Base-by-base conservation (phyloP, 2,888 invertebrate genomes). In the Drosophila merina region DNA sequence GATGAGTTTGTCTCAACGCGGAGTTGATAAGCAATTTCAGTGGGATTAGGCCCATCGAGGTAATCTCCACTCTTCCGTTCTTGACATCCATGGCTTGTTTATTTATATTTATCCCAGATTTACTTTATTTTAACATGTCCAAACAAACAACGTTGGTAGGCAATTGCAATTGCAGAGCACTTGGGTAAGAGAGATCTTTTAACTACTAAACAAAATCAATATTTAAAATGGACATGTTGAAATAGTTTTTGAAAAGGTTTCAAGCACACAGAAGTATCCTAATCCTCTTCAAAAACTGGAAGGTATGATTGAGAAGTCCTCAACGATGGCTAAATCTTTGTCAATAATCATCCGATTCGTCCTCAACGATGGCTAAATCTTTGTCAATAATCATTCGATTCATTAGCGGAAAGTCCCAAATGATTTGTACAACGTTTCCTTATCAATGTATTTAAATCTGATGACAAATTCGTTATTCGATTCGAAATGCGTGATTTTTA, bases 101-200 rank as follows among this genome's bases (percentile, higher is more conserved):
- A 54, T 33, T 54, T 68, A 49, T 28, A 70, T 40, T 12, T 51
- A 51, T 38, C 38, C 20, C 45, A 8, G 36, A 20, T 30, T 48
- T 45, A 7, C 76, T 72, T 72, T 45, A 7, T 75, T 72, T 72
- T 50, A 47, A 26, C 74, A n/a, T 71, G 72, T 71, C 54, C 31
- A 60, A 63, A 67, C 66, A 75, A 12, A 12, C 50, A 47, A 57
- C 48, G 60, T 74, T 56, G 67, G 36, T 45, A 36, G n/a, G 26
- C n/a, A 45, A 25, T 8, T 40, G 20, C 45, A 26, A 9, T 72
- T 40, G 20, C 45, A 26, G 9, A 66, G 14, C 60, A 48, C 47
- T 12, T 20, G 59, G 59, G 31, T 25, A 44, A 42, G 31, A 42
- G 12, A 7, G 40, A 10, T 36, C 57, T 20, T 26, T 3, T 5